These are phyloP conservation scores for Paramisgurnus dabryanus DNA, from an alignment of 2,113 vertebrate species.

Conservation along the genomic window DNA sequence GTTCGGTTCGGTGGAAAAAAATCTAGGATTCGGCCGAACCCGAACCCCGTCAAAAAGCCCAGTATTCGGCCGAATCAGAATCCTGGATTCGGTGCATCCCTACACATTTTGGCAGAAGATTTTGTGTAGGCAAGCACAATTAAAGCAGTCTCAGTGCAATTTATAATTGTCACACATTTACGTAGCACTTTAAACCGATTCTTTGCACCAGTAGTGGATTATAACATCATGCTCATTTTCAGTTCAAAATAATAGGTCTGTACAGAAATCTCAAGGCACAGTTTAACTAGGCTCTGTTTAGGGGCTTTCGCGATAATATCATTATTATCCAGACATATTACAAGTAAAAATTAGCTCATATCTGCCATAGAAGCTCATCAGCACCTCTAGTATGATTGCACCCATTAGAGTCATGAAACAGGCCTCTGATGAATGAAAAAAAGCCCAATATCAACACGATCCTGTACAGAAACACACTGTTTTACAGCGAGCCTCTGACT, in stretches of 20 bases:
- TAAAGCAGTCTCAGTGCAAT: not conserved
- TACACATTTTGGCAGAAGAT: no score
- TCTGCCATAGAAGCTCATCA: conserved; percentile 48
- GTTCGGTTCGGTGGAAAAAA: no score
- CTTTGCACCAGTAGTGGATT: not conserved
- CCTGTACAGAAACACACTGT: conserved; percentile 40
- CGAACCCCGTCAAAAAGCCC: no score
- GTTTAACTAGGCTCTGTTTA: conserved; percentile 35
- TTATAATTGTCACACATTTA: not conserved
- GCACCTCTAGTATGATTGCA: conserved; percentile 40
- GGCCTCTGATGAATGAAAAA: conserved; percentile 55
- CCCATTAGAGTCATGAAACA: conserved; percentile 50
- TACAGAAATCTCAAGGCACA: not conserved
- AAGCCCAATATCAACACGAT: conserved; percentile 40
- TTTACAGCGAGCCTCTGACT: conserved; percentile 54
- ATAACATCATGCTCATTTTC: not conserved
- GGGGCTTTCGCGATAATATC: conserved; percentile 35
- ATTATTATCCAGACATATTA: conserved; percentile 42
- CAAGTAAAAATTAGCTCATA: conserved; percentile 51
- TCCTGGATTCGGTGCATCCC: no score
- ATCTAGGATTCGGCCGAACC: no score
- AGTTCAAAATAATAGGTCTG: not conserved
- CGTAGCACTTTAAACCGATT: not conserved
- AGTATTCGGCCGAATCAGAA: no score
- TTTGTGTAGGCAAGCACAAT: no score